phyloP scores from a whole-genome alignment of 2,888 invertebrate species.

The Amphimallon solstitiale region DNA sequence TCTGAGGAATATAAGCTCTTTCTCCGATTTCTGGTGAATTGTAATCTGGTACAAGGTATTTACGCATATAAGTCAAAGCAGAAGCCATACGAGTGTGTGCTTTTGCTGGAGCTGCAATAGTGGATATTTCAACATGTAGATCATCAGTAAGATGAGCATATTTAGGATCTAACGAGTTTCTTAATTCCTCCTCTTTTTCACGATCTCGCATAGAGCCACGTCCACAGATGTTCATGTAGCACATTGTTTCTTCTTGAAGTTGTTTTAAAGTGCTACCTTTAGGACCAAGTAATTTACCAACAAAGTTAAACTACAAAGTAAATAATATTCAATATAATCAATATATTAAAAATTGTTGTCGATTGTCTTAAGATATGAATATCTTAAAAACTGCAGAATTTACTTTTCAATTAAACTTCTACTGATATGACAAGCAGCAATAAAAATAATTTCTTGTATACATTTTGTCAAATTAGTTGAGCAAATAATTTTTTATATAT shows the following conservation, averaged over 20 bases:
- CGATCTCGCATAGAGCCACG: constrained; percentile 94
- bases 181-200: constrained; percentile 71
- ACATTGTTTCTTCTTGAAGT: constrained; percentile 93
- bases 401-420: too few species aligned
- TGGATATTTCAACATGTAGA: constrained; percentile 20
- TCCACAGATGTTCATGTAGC: constrained; percentile 95
- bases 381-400: too few species aligned
- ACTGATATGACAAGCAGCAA: too few species aligned
- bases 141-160: constrained; percentile 20
- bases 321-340: too few species aligned
- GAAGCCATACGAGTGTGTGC: constrained; percentile 20
- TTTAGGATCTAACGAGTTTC: constrained; percentile 9
- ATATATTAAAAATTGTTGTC: too few species aligned
- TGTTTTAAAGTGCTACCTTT: constrained; percentile 93
- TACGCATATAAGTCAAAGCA: constrained; percentile 7
- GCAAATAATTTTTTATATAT: too few species aligned
- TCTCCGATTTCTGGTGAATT: background rate
- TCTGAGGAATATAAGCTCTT: background rate
- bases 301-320: constrained; percentile 89
- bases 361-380: too few species aligned
- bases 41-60: constrained; percentile 17
- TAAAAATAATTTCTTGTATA: too few species aligned
- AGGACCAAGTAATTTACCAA: constrained; percentile 92
- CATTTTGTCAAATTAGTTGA: too few species aligned
- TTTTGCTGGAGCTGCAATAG: constrained; percentile 9